These are phyloP conservation scores for Caenorhabditis inopinata DNA, from an alignment of 1,140 invertebrate species.

Conservation along the genomic window DNA sequence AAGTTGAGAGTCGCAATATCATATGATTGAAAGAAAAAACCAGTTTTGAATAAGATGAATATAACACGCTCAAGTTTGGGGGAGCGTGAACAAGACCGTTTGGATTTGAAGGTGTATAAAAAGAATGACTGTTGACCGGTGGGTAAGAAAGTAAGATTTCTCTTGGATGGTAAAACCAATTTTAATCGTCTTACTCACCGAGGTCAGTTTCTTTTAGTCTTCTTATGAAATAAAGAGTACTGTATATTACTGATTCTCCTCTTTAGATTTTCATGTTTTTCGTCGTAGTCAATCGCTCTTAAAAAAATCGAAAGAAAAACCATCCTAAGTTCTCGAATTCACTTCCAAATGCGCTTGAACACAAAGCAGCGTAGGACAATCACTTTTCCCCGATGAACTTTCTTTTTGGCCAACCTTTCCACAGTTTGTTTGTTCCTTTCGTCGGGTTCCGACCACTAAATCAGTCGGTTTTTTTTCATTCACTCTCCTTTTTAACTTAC, in stretches of 20 bases:
- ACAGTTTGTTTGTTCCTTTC: slow-evolving; percentile 24
- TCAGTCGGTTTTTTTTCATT: not conserved
- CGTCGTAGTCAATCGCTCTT: too few species aligned
- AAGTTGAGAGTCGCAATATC: not conserved
- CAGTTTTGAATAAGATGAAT: slow-evolving; percentile 6
- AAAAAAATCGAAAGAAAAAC: not conserved
- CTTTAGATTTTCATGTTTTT: not conserved
- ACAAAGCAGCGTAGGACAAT: slow-evolving; percentile 5
- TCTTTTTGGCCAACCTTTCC: not conserved
- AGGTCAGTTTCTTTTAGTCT: not conserved
- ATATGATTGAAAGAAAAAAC: not conserved
- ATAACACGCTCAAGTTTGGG: not conserved
- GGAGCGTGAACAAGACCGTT: not conserved
- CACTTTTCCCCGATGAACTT: slow-evolving; percentile 3
- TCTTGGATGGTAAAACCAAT: not conserved
- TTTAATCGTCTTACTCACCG: not conserved
- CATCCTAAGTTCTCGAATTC: not conserved
- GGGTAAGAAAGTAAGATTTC: not conserved
- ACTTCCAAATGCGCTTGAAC: not conserved
- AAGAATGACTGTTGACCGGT: not conserved
- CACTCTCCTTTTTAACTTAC: not conserved
- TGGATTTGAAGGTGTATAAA: not conserved
- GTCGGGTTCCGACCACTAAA: slow-evolving; percentile 15
- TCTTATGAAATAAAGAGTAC: too few species aligned
- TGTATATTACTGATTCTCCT: too few species aligned